These are phyloP conservation scores for Pristionchus maxplancki DNA, from an alignment of 2,888 invertebrate species.

Conservation along the genomic window DNA sequence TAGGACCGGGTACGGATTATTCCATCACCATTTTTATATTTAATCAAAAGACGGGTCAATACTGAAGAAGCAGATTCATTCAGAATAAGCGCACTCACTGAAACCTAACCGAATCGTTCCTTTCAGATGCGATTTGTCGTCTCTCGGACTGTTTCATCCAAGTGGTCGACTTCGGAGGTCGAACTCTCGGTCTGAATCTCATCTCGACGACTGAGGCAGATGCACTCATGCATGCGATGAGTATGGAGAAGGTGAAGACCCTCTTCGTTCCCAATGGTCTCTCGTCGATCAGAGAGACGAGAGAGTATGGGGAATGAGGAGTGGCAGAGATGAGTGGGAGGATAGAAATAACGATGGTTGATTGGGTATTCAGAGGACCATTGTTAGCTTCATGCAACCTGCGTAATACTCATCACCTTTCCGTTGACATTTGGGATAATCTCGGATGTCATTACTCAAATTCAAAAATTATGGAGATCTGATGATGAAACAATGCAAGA, in stretches of 20 bases:
- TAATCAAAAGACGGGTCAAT: too few relatives aligned
- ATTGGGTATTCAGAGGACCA: background rate
- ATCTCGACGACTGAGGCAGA: slow-evolving; percentile 61
- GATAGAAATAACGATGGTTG: background rate
- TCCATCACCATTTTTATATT: too few relatives aligned
- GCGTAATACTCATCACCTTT: too few relatives aligned
- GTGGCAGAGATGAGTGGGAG: background rate
- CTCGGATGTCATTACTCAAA: too few relatives aligned
- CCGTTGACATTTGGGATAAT: too few relatives aligned
- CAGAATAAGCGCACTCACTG: background rate
- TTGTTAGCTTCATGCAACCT: too few relatives aligned
- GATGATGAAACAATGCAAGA: too few relatives aligned
- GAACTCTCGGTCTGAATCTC: slow-evolving; percentile 65
- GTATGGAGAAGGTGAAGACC: slow-evolving; percentile 6
- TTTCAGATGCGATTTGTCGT: slow-evolving; percentile 21
- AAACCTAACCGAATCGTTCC: background rate
- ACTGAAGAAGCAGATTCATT: background rate
- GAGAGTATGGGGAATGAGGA: background rate
- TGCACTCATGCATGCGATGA: slow-evolving; percentile 55
- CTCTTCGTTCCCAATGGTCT: too few relatives aligned
- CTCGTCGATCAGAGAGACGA: background rate
- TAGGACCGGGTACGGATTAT: slow-evolving; percentile 37
- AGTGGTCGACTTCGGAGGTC: slow-evolving; percentile 51
- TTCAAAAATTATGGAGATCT: too few relatives aligned
- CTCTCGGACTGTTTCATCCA: slow-evolving; percentile 52